Conservation (phyloP, 2,797 vertebrate genomes). For the Oreochromis grahami region DNA sequence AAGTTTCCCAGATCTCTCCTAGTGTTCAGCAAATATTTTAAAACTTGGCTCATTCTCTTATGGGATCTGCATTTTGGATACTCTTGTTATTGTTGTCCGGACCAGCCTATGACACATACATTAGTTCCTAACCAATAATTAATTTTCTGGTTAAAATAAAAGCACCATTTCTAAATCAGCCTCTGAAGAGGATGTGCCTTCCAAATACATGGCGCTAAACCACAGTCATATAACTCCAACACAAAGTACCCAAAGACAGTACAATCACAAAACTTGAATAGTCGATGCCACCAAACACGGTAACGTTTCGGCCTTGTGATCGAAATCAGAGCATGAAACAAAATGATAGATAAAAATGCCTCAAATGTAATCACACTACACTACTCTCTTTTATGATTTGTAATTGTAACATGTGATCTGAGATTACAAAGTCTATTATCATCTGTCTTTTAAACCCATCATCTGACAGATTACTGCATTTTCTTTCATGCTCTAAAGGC, state of each 20-base stretch:
- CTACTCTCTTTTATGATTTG: background rate
- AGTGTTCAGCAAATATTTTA: background rate
- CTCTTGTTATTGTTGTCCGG: too few species aligned
- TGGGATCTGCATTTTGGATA: too few species aligned
- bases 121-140: background rate
- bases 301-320: background rate
- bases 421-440: background rate
- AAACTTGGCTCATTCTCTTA: background rate
- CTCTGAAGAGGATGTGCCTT: background rate
- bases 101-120: background rate
- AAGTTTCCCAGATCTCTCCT: background rate
- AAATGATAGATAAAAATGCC: background rate
- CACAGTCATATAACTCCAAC: background rate
- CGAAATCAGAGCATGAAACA: background rate
- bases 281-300: background rate
- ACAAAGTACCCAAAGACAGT: background rate
- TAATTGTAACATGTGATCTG: background rate
- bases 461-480: background rate
- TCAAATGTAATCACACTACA: background rate
- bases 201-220: background rate
- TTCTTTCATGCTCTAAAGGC: background rate
- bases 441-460: background rate
- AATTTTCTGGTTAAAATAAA: background rate
- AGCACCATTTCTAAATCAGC: background rate
- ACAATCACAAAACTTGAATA: background rate